Evolutionary conservation across 2,888 invertebrate genomes (phyloP), one percentile per base, ranked within the genome.

Genomic region (Helleia helle): DNA sequence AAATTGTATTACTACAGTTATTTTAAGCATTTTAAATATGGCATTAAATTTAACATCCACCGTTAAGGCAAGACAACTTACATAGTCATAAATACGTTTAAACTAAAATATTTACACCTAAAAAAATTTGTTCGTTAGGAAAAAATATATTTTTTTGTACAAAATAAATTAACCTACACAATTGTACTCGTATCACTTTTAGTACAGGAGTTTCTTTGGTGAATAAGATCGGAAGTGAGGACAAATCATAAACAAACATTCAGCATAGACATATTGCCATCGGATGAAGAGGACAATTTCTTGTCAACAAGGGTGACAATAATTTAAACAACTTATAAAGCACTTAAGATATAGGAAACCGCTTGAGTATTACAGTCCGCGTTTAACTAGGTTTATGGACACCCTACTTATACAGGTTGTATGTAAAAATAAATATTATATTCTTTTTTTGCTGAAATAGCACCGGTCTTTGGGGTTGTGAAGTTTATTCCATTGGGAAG

Each of bases 71-170:
- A 51, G 51, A 46, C 22, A 40, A 36, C 42, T 43, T 43, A 50
- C 46, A 45, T 44, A 48, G 47, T 44, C 50, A 45, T 17, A 45
- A 50, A 48, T 44, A 50, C 47, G 36, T 42, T 47, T 39, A 46
- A 46, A 15, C 46, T 48, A 48, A 48, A 43, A 42, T 48, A 48
- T 49, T 42, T 48, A 49, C 48, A 49, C 17, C 28, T 38, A 38
- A 29, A 38, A 34, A 48, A 52, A 48, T 52, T 22, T 18, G 6
- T 34, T 34, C 18, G 18, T 12, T 34, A 34, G 34, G 7, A 55
- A 58, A 58, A 58, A 57, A 61, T 55, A 58, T 54, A 57, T 47
- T n/a, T n/a, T n/a, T n/a, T n/a, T 50, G 48, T 48, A 51, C 44
- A 51, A 48, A 48, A 61, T 54, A 55, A 55, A 47, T 41, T 46